Percentiles rank a stretch among this genome's conserved stretches.
Evolutionary conservation across 2,888 invertebrate species (phyloP).

Genomic region (Ditula angustiorana): DNA sequence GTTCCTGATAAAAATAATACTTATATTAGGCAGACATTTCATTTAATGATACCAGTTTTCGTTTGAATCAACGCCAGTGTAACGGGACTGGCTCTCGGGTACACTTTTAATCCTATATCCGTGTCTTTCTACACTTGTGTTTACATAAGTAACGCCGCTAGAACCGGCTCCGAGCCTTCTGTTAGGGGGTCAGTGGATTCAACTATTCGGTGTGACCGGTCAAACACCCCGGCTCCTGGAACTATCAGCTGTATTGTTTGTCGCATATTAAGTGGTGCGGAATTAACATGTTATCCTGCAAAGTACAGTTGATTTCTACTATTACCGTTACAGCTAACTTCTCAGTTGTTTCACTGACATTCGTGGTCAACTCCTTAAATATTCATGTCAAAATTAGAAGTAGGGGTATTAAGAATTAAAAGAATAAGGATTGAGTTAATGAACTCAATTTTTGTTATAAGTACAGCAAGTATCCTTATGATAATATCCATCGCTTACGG

Average conservation of each 20-base stretch:
- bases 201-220: slow-evolving; percentile 31
- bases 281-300: background rate
- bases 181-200: slow-evolving; percentile 36
- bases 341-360: no score
- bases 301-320: slow-evolving; percentile 2
- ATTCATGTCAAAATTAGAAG: no score
- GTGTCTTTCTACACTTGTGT: slow-evolving; percentile 39
- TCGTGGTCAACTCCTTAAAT: no score
- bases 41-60: slow-evolving; percentile 38
- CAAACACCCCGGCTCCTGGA: slow-evolving; percentile 27
- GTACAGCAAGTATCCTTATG: no score
- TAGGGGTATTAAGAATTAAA: no score
- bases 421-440: no score
- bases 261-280: background rate
- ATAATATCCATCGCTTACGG: no score
- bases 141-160: slow-evolving; percentile 35
- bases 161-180: slow-evolving; percentile 35
- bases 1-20: slow-evolving; percentile 28
- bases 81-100: slow-evolving; percentile 35
- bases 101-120: slow-evolving; percentile 40
- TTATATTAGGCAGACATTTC: slow-evolving; percentile 33
- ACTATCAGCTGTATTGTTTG: slow-evolving; percentile 24
- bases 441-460: no score
- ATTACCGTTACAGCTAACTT: background rate
- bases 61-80: slow-evolving; percentile 20